Conservation (phyloP, 2,797 vertebrate genomes). For the Sphenodon punctatus region DNA sequence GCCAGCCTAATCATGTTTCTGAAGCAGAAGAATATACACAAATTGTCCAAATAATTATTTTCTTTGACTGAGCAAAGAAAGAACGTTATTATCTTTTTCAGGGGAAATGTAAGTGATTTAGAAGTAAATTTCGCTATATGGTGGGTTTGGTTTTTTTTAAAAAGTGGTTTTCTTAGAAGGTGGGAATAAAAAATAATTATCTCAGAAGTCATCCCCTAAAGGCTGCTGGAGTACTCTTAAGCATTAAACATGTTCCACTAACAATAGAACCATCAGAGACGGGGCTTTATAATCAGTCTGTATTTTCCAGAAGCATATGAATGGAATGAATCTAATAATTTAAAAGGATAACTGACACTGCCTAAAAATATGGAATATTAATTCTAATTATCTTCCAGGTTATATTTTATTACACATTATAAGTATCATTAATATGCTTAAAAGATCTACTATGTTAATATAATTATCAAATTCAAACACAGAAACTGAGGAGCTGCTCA, state of each 20-base stretch:
- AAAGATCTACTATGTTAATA: conserved; percentile 2
- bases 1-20: neutral
- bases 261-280: neutral
- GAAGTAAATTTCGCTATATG: neutral
- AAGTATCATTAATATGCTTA: conserved; percentile 16
- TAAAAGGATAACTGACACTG: conserved; percentile 39
- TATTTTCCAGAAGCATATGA: no score
- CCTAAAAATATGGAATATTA: no score
- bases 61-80: neutral
- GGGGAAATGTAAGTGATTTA: neutral
- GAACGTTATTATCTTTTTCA: neutral
- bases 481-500: neutral
- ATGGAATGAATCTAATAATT: conserved; percentile 21
- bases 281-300: no score
- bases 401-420: neutral
- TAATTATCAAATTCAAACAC: neutral
- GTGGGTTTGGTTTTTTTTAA: neutral
- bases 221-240: neutral
- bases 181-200: neutral
- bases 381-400: conserved; percentile 21
- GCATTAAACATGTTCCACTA: neutral
- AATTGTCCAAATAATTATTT: conserved; percentile 14
- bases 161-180: neutral
- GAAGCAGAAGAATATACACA: neutral
- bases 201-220: neutral